phyloP scores from a whole-genome alignment of 2,888 invertebrate species.

The Hofmannophila pseudospretella region DNA sequence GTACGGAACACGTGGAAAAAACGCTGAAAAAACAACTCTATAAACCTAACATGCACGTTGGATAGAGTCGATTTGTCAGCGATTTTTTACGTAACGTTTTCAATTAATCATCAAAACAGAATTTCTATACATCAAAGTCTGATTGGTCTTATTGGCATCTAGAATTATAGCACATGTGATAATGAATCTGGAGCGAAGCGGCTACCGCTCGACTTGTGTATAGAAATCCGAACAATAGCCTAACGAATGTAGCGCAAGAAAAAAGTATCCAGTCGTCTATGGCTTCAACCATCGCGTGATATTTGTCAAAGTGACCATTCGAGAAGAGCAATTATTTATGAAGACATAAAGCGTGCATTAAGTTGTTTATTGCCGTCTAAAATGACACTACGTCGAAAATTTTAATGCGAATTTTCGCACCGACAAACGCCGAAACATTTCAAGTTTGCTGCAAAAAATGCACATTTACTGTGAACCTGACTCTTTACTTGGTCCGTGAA shows the following conservation, averaged over 20 bases:
- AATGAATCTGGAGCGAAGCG: conserved; percentile 28
- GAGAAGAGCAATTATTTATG: conserved; percentile 42
- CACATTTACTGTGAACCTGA: conserved; percentile 53
- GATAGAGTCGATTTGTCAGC: conserved; percentile 63
- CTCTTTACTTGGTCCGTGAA: conserved; percentile 54
- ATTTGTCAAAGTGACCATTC: conserved; percentile 5
- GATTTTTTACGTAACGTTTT: conserved; percentile 48
- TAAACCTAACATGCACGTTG: conserved; percentile 40
- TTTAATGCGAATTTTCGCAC: conserved; percentile 60
- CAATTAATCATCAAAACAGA: conserved; percentile 55
- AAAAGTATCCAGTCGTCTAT: conserved; percentile 1
- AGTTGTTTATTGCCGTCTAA: conserved; percentile 55
- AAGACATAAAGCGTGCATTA: conserved; percentile 52
- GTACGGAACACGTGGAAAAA: conserved; percentile 42
- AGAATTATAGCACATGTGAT: conserved; percentile 38
- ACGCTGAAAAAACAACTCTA: conserved; percentile 46
- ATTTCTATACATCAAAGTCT: conserved; percentile 36
- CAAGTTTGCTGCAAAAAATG: conserved; percentile 64
- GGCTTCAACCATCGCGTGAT: not conserved
- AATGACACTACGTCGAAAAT: conserved; percentile 51
- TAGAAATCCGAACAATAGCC: conserved; percentile 24
- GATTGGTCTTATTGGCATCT: conserved; percentile 45
- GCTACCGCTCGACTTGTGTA: conserved; percentile 21
- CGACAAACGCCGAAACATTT: conserved; percentile 49
- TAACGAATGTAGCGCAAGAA: conserved; percentile 8